phyloP scores from a whole-genome alignment of 2,888 invertebrate species.

The Sarcophaga rosellei region DNA sequence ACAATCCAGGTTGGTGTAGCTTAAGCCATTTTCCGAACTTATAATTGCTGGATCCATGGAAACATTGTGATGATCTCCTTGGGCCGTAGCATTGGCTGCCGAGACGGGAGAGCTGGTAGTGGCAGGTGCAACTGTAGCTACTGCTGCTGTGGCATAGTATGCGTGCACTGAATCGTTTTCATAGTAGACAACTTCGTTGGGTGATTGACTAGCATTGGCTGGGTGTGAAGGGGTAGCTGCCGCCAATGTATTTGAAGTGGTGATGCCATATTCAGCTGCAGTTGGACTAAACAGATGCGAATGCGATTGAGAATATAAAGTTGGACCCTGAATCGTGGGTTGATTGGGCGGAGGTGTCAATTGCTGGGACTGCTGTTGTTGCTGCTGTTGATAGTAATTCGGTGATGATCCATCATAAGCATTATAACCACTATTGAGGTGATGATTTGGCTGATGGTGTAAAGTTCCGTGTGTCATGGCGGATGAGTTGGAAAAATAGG shows the following conservation, averaged over 20 bases:
- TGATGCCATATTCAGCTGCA: constrained; percentile 81
- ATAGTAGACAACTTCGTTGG: constrained; percentile 79
- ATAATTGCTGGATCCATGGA: constrained; percentile 85
- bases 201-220: constrained; percentile 79
- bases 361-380: constrained; percentile 70
- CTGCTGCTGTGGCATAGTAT: constrained; percentile 78
- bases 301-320: constrained; percentile 76
- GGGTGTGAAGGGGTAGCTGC: constrained; percentile 78
- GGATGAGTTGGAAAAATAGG: constrained; percentile 73
- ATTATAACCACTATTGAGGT: constrained; percentile 71
- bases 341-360: constrained; percentile 72
- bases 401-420: constrained; percentile 75
- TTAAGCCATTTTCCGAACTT: constrained; percentile 92
- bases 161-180: constrained; percentile 80
- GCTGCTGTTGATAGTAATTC: constrained; percentile 72
- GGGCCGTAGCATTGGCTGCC: constrained; percentile 73
- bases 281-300: constrained; percentile 81
- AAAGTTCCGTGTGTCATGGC: constrained; percentile 69
- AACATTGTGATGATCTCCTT: constrained; percentile 68
- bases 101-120: constrained; percentile 75
- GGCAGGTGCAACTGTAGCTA: constrained; percentile 75
- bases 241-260: constrained; percentile 75
- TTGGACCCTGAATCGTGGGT: constrained; percentile 70
- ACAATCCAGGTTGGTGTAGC: constrained; percentile 94
- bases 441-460: constrained; percentile 71